A percentile compares a stretch with the other conserved stretches of the same genome.
Evolutionary conservation across 2,888 invertebrate species (phyloP).

Genomic region (Idaea aversata): DNA sequence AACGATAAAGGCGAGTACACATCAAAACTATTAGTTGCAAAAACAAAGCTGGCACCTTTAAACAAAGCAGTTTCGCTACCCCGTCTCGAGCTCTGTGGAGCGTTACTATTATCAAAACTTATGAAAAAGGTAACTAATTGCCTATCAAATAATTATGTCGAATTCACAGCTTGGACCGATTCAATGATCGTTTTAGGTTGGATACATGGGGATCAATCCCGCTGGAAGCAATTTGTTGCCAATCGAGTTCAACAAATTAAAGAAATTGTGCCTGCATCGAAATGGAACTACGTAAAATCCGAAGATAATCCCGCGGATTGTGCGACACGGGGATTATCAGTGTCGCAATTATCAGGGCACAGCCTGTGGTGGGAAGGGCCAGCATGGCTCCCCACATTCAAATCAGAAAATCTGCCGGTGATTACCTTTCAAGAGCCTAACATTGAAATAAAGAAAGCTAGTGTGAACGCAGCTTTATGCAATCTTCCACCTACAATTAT

Average conservation of each 20-base stretch:
- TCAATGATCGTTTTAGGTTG: constrained; percentile 12
- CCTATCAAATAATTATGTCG: not conserved
- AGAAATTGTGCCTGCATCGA: constrained; percentile 8
- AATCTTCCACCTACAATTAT: not conserved
- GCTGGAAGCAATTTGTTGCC: constrained; percentile 18
- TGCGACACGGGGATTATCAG: too few species aligned
- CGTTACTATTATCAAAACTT: constrained; percentile 8
- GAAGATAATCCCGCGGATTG: too few species aligned
- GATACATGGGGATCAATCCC: constrained; percentile 12
- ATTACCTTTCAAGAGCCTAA: too few species aligned
- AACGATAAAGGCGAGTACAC: not conserved
- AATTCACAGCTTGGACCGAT: constrained; percentile 8
- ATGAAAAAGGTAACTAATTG: constrained; percentile 6
- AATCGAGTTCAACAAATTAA: constrained; percentile 15
- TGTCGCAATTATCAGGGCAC: too few species aligned
- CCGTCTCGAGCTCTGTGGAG: constrained; percentile 11
- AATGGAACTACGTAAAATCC: too few species aligned
- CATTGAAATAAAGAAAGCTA: not conserved
- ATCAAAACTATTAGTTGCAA: constrained; percentile 6
- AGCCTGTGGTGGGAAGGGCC: too few species aligned
- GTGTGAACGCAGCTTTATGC: not conserved
- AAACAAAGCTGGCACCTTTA: constrained; percentile 14
- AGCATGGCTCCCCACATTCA: too few species aligned
- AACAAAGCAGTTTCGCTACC: constrained; percentile 10
- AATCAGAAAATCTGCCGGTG: too few species aligned